These are phyloP conservation scores for Tupiocoris notatus DNA, from an alignment of 2,888 invertebrate genomes.

Conservation along the genomic window DNA sequence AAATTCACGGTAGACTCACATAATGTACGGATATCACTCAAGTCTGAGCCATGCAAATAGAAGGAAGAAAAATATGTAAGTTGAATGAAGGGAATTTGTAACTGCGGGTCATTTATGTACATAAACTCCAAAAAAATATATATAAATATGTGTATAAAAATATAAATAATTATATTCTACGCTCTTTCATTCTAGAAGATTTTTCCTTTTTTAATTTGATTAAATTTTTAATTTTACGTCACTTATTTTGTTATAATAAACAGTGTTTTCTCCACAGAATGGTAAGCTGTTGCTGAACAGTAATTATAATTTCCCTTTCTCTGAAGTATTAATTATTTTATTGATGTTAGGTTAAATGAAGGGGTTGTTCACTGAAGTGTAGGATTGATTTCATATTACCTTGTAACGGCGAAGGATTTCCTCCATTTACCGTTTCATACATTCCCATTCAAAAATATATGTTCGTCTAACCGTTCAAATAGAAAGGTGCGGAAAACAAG, in stretches of 20 bases:
- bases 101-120: conserved; percentile 30
- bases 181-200: conserved; percentile 36
- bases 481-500: not conserved
- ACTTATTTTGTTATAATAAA: too few species aligned
- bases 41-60: conserved; percentile 33
- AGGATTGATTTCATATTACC: not conserved
- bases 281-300: not conserved
- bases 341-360: conserved; percentile 5
- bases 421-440: conserved; percentile 16
- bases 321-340: conserved; percentile 10
- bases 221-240: too few species aligned
- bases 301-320: not conserved
- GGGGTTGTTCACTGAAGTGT: not conserved
- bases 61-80: conserved; percentile 5
- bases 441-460: conserved; percentile 18
- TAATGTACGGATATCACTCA: conserved; percentile 22
- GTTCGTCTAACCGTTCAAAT: not conserved
- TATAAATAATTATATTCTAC: conserved; percentile 19
- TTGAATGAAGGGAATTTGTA: conserved; percentile 1
- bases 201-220: not conserved
- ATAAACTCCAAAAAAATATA: conserved; percentile 30
- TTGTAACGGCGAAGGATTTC: not conserved
- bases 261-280: not conserved
- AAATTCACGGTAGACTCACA: not conserved
- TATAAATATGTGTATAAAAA: conserved; percentile 36